Evolutionary conservation across 2,888 invertebrate species (phyloP).

Genomic region (Operophtera brumata): DNA sequence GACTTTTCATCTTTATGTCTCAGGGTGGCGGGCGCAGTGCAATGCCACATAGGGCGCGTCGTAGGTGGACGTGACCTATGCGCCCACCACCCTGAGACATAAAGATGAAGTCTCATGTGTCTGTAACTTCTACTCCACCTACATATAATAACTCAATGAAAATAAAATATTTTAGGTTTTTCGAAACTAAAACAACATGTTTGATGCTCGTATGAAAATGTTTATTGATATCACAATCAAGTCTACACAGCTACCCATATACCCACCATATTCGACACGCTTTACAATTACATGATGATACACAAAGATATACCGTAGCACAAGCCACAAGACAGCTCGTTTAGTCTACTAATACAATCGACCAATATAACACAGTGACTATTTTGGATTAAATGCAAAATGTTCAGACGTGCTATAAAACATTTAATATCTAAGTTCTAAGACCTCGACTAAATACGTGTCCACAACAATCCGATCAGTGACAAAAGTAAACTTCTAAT

Average conservation of each 20-base stretch:
- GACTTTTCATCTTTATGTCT: too few species aligned
- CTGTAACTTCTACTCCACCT: too few species aligned
- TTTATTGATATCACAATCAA: constrained; percentile 81
- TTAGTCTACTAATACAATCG: constrained; percentile 33
- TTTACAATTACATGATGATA: constrained; percentile 54
- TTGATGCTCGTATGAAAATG: constrained; percentile 81
- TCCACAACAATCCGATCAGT: constrained; percentile 38
- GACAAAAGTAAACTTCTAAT: constrained; percentile 41
- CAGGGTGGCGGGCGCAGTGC: too few species aligned
- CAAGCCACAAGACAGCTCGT: constrained; percentile 42
- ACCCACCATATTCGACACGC: constrained; percentile 53
- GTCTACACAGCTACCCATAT: constrained; percentile 77
- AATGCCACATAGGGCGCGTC: too few species aligned
- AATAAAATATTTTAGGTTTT: neutral
- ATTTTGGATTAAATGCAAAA: constrained; percentile 61
- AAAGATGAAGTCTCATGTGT: too few species aligned
- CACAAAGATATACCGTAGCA: constrained; percentile 59
- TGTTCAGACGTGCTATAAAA: constrained; percentile 63
- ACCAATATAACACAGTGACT: constrained; percentile 54
- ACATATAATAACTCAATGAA: too few species aligned
- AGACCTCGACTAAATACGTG: constrained; percentile 41
- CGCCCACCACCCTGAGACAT: too few species aligned
- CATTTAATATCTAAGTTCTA: constrained; percentile 50
- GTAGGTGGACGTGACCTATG: too few species aligned
- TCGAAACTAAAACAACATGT: constrained; percentile 39